phyloP scores from a whole-genome alignment of 2,113 vertebrate genomes.

The human (Homo sapiens) region GRCh38 chr9:16663501-16664000 shows the following conservation, averaged over 20 bases:
- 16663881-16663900: neutral
- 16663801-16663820: neutral
- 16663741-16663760: constrained; percentile 26
- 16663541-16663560: neutral
- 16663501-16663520: neutral
- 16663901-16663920: neutral
- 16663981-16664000: neutral
- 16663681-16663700: neutral
- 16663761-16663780: constrained; percentile 24
- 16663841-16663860: constrained; percentile 24
- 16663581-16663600: neutral
- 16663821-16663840: constrained; percentile 46
- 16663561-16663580: neutral
- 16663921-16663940: neutral
- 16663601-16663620: constrained; percentile 1
- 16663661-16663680: neutral
- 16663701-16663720: neutral
- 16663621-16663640: neutral
- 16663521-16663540: neutral
- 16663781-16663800: neutral
- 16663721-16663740: neutral
- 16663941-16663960: neutral
- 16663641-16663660: neutral
- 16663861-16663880: constrained; percentile 48
- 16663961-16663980: neutral